phyloP scores from a whole-genome alignment of 2,797 vertebrate species.

The Hephaestus fuliginosus region DNA sequence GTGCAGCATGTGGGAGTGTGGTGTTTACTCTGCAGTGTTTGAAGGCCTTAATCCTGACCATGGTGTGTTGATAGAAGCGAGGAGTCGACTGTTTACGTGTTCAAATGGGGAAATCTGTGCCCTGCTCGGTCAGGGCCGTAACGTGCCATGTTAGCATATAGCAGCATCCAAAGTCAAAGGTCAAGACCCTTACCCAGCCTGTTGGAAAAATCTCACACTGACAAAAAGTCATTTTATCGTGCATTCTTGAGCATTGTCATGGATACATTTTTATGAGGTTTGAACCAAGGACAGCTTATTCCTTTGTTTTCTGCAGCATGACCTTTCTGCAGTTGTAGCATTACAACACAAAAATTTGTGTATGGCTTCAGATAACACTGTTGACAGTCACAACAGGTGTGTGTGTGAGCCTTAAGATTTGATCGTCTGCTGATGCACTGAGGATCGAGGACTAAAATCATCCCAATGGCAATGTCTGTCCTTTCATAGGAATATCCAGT shows the following conservation, averaged over 20 bases:
- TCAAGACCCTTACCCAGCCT: not conserved
- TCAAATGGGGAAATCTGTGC: conserved; percentile 1
- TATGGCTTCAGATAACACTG: conserved; percentile 12
- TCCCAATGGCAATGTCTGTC: not conserved
- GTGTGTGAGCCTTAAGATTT: not conserved
- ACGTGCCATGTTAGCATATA: not conserved
- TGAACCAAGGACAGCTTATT: not conserved
- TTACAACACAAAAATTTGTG: conserved; percentile 28
- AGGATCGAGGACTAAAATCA: not conserved
- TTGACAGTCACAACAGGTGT: conserved; percentile 47
- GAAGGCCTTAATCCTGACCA: conserved; percentile 48
- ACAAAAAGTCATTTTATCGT: not conserved
- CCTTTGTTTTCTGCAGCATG: not conserved
- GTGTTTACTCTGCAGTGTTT: conserved; percentile 60
- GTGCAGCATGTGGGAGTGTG: conserved; percentile 44
- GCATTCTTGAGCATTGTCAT: not conserved
- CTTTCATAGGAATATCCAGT: not conserved
- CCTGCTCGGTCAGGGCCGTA: not conserved
- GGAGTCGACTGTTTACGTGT: conserved; percentile 37
- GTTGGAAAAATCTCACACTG: not conserved
- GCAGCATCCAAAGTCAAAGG: not conserved
- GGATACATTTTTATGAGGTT: not conserved
- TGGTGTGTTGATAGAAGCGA: conserved; percentile 42
- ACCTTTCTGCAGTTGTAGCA: conserved; percentile 29
- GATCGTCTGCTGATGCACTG: not conserved